Percentiles rank a stretch among this genome's conserved stretches.
These are phyloP conservation scores for Brachionichthys hirsutus DNA, from an alignment of 2,113 vertebrate species.

Conservation along the genomic window DNA sequence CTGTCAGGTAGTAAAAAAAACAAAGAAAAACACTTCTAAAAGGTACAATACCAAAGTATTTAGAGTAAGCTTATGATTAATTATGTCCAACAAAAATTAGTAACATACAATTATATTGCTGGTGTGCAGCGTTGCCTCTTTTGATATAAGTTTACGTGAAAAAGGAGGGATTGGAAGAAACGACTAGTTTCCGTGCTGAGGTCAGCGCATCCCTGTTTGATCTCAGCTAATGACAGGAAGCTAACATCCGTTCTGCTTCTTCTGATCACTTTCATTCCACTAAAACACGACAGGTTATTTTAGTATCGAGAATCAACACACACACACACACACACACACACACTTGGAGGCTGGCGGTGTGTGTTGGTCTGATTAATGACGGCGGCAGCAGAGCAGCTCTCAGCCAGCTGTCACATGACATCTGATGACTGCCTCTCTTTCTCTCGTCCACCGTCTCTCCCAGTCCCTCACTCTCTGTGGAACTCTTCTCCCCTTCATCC, in stretches of 20 bases:
- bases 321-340: slow-evolving; percentile 4
- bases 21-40: too few relatives aligned
- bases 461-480: neutral
- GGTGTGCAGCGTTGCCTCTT: too few relatives aligned
- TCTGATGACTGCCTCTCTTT: slow-evolving; percentile 37
- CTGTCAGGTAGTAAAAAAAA: neutral
- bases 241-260: too few relatives aligned
- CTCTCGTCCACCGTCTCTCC: neutral
- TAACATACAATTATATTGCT: too few relatives aligned
- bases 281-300: neutral
- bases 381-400: slow-evolving; percentile 55
- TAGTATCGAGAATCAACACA: neutral
- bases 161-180: too few relatives aligned
- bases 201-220: too few relatives aligned
- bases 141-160: too few relatives aligned
- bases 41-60: too few relatives aligned
- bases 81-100: too few relatives aligned
- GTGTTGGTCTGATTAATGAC: slow-evolving; percentile 63
- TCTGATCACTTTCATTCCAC: neutral
- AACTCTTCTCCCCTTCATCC: slow-evolving; percentile 1
- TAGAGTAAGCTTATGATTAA: too few relatives aligned
- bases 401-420: slow-evolving; percentile 63
- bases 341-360: slow-evolving; percentile 20
- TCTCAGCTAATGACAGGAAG: too few relatives aligned
- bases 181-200: too few relatives aligned